Base-by-base conservation (phyloP, 2,888 invertebrate genomes). In the Lagria hirta region DNA sequence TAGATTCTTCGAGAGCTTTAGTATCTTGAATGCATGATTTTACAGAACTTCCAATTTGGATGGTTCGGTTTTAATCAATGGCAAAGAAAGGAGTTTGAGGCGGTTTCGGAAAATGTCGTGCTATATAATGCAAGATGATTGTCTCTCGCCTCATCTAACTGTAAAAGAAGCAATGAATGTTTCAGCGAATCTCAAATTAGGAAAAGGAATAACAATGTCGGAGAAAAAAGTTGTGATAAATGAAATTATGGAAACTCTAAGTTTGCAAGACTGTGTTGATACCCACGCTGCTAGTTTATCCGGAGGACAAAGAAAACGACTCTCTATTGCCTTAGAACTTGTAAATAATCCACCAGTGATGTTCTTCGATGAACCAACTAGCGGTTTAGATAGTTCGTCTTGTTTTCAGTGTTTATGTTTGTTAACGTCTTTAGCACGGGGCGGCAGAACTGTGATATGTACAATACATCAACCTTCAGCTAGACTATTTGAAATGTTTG, bases 401-500 rank as follows among this genome's bases (percentile, higher is more conserved):
- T 94, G 94, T 75, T 93, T 90, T 75, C 93, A 93, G 72, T 88
- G 94, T 71, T 84, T 96, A 65, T 86, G 85, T 47, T 73, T 96
- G 64, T 76, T 96, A 64, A 93, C 93, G 73, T 86, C 88, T 1
- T 73, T 96, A 58, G 90, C 95, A 7, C 79, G 89, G 59, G 91
- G 90, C 32, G 85, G 88, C 1, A 80, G 95, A 52, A 95, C 95
- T 15, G 89, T 96, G 49, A 91, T 96, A 52, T 96, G 95, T 68
- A 95, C 95, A 22, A 96, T 96, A 58, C 96, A 96, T 73, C 96
- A 97, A 71, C 96, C 96, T 6, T 93, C 93, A 55, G 95, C 96
- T 18, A 82, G 95, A 59, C 76, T 96, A 28, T 96, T 96, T 66
- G 95, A 96, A 74, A 94, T 92, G 83, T 96, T 97, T 67, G 95